These are phyloP conservation scores for Ornithorhynchus anatinus DNA, from an alignment of 2,113 vertebrate genomes.

Conservation along the genomic window DNA sequence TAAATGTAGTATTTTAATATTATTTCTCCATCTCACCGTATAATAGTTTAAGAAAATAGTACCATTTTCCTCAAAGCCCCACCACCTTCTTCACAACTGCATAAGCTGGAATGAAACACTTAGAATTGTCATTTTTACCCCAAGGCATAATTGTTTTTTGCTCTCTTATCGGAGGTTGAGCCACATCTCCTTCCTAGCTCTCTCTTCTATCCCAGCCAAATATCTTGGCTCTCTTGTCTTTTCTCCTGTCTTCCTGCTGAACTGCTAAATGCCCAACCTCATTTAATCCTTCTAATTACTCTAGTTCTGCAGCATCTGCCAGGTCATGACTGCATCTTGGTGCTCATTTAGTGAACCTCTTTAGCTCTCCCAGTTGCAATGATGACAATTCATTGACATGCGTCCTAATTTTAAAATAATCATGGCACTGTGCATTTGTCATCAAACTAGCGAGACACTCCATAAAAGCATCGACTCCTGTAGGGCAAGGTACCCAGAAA, in stretches of 20 bases:
- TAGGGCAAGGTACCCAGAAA: neutral
- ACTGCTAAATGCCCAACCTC: neutral
- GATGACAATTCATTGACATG: neutral
- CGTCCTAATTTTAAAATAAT: constrained; percentile 13
- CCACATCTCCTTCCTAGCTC: neutral
- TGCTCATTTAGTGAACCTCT: neutral
- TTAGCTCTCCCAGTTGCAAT: neutral
- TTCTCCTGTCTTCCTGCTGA: neutral
- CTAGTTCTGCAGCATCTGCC: neutral
- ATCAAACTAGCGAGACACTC: neutral
- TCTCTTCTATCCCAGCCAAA: neutral
- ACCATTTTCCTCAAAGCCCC: no score
- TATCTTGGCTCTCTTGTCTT: neutral
- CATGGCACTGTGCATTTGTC: neutral
- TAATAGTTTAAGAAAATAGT: no score
- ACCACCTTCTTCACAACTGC: no score
- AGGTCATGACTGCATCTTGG: neutral
- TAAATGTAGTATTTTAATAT: no score
- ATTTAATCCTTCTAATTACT: neutral
- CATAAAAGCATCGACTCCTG: neutral
- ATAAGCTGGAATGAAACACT: no score
- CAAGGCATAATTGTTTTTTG: no score
- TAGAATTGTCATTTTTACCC: no score
- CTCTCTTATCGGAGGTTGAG: no score
- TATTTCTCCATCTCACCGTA: no score